These are phyloP conservation scores for Cyrtodaria siliqua DNA, from an alignment of 2,888 invertebrate genomes.

Conservation along the genomic window DNA sequence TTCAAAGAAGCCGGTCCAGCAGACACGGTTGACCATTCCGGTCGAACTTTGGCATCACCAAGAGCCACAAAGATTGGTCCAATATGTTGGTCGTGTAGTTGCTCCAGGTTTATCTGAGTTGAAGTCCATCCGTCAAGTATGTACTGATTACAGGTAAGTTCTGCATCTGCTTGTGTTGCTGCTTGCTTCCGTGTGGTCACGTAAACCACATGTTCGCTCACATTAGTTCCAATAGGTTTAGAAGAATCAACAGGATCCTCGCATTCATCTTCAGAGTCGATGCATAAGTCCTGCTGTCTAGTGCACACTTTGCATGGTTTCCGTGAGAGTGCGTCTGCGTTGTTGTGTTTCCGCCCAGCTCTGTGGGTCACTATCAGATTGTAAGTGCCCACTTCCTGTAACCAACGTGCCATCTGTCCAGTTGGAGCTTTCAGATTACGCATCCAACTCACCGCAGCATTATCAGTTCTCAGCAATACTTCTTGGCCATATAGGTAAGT, in stretches of 20 bases:
- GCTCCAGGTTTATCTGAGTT: too few species aligned
- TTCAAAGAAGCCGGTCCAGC: conserved; percentile 12
- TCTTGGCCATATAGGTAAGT: conserved; percentile 44
- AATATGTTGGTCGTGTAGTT: too few species aligned
- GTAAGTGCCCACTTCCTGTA: conserved; percentile 24
- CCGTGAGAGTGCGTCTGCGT: conserved; percentile 21
- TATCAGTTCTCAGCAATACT: conserved; percentile 33
- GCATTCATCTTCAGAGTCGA: too few species aligned
- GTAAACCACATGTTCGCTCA: conserved; percentile 14
- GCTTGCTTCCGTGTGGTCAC: too few species aligned
- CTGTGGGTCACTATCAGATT: conserved; percentile 17
- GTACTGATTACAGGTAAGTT: too few species aligned
- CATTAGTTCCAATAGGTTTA: too few species aligned
- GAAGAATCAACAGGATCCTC: conserved; percentile 4
- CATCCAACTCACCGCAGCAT: conserved; percentile 52
- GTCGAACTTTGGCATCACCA: too few species aligned
- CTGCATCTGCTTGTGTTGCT: background rate
- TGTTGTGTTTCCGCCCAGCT: conserved; percentile 10
- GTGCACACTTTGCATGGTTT: conserved; percentile 21
- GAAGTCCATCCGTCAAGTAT: too few species aligned
- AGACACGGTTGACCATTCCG: conserved; percentile 25
- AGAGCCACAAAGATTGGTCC: too few species aligned
- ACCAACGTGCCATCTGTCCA: conserved; percentile 48
- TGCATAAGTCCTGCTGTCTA: background rate
- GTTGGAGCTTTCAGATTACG: conserved; percentile 40